A percentile compares a stretch with the other conserved stretches of the same genome.
These are phyloP conservation scores for Synergus umbraculus DNA, from an alignment of 2,888 invertebrate genomes.

Conservation along the genomic window DNA sequence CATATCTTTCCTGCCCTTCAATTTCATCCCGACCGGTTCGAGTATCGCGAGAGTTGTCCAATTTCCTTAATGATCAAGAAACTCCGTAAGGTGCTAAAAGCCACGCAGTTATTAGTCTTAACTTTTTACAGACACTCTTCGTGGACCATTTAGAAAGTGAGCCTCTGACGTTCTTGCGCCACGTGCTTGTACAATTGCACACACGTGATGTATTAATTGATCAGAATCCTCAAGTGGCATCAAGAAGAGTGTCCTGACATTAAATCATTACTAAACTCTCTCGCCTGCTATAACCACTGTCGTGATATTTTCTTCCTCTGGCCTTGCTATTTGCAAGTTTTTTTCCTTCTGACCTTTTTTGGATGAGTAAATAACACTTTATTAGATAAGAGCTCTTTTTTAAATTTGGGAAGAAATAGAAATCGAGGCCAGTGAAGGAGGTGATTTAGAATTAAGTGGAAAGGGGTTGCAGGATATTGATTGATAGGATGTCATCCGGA, in stretches of 20 bases:
- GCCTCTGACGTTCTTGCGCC: constrained; percentile 8
- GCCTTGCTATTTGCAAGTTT: not conserved
- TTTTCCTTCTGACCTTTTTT: not conserved
- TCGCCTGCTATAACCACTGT: not conserved
- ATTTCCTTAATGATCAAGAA: not conserved
- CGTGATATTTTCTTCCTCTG: not conserved
- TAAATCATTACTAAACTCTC: not conserved
- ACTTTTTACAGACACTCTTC: not conserved
- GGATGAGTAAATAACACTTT: constrained; percentile 5
- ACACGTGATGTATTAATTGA: constrained; percentile 12
- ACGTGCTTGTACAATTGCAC: constrained; percentile 24
- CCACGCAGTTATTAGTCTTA: not conserved
- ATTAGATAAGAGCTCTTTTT: not conserved
- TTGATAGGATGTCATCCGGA: constrained; percentile 38
- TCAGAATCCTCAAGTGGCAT: not conserved
- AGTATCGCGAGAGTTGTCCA: not conserved
- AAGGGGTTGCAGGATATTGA: not conserved
- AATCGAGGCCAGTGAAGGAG: not conserved
- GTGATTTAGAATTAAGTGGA: not conserved
- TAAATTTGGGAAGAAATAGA: no score
- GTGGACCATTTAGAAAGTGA: constrained; percentile 17
- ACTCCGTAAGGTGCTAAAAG: not conserved
- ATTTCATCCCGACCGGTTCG: not conserved
- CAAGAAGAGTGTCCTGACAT: not conserved
- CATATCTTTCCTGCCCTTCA: not conserved